These are phyloP conservation scores for Dermolepida albohirtum DNA, from an alignment of 2,888 invertebrate genomes.

Conservation along the genomic window DNA sequence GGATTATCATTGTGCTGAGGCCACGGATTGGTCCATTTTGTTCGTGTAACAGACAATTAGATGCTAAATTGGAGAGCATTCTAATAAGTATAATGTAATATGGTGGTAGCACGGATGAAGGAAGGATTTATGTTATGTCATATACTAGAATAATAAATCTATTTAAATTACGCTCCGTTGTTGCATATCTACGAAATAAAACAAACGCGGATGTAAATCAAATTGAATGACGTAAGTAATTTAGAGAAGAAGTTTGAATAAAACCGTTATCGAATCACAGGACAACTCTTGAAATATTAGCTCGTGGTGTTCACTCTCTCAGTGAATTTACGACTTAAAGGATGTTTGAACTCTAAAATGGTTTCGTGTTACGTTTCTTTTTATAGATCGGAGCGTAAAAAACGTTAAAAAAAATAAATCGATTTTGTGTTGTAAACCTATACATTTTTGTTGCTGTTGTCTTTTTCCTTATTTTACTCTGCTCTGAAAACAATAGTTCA, in stretches of 20 bases:
- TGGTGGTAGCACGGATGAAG: slow-evolving; percentile 34
- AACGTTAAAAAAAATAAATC: neutral
- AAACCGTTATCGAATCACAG: slow-evolving; percentile 35
- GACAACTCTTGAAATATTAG: slow-evolving; percentile 37
- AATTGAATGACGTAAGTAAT: slow-evolving; percentile 52
- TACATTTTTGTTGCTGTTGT: slow-evolving; percentile 13
- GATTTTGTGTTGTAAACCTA: slow-evolving; percentile 26
- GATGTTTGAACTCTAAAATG: slow-evolving; percentile 29
- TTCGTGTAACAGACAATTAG: too few relatives aligned
- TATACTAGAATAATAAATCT: slow-evolving; percentile 43
- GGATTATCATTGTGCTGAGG: neutral
- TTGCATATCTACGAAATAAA: slow-evolving; percentile 53
- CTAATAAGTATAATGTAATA: too few relatives aligned
- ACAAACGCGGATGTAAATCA: slow-evolving; percentile 58
- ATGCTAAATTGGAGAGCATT: slow-evolving; percentile 18
- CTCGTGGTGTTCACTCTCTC: slow-evolving; percentile 12
- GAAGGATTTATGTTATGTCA: slow-evolving; percentile 43
- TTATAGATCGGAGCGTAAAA: slow-evolving; percentile 3
- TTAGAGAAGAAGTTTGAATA: slow-evolving; percentile 47
- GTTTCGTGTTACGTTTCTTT: slow-evolving; percentile 33
- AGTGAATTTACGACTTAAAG: slow-evolving; percentile 31
- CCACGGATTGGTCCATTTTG: too few relatives aligned
- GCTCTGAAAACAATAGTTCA: slow-evolving; percentile 18
- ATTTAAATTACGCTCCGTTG: slow-evolving; percentile 43
- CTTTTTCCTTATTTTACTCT: too few relatives aligned